Evolutionary conservation across 2,888 invertebrate genomes (phyloP), one percentile per base, ranked within the genome.

Genomic region (Galerucella calmariensis): DNA sequence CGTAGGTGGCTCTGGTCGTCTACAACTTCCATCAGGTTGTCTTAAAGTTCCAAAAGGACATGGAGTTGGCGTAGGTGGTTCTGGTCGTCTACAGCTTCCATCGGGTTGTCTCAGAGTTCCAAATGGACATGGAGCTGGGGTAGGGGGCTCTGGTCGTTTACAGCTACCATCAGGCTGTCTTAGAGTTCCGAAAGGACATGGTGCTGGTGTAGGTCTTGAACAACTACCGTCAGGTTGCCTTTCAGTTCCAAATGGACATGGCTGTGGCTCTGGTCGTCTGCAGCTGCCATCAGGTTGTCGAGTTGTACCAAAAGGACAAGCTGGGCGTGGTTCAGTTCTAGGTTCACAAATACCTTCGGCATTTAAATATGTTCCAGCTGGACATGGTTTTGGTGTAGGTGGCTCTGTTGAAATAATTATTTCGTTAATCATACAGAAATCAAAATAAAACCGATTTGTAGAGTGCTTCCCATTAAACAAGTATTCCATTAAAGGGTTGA

Each of bases 231-330:
- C 72, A 62, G 75, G 69, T n/a, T 35, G 62, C 44, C 41, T 56
- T 27, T 72, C 62, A 2, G 73, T 67, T 46, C 74, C 75, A 58
- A 68, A 69, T 24, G 75, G 76, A 73, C 79, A 53, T 27, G 75
- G 12, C 14, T 67, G 73, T n/a, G 74, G 66, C 3, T 73, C 73
- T 20, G 66, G 67, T 56, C 69, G 20, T 61, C 73, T 58, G 16
- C 76, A 75, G 20, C 63, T 63, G 35, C 78, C 78, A 51, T 71
- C 69, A 4, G 71, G 73, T 59, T 65, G 68, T 62, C 67, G 68
- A n/a, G 58, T 58, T 67, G 75, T 66, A 24, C 79, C 79, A 35
- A 66, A 59, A 8, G 75, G 74, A 72, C 80, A 80, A 51, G 56
- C 61, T 62, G 78, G 75, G 1, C 46, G 10, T 46, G 61, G 61